Evolutionary conservation across 1,140 invertebrate species (phyloP).

Genomic region (Solenopsis invicta): DNA sequence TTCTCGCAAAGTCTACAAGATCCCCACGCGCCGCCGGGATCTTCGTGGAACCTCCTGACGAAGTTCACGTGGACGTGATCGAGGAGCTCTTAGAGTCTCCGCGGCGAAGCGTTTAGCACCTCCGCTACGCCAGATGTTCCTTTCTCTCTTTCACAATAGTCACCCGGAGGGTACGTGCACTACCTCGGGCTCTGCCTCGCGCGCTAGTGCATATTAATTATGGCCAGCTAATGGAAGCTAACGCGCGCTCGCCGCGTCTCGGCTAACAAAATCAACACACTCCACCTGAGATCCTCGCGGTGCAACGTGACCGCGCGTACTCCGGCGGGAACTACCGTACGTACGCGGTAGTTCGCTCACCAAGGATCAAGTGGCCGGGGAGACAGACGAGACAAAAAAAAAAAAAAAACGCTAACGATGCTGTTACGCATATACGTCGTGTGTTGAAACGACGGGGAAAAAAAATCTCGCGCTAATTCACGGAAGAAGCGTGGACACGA

Average conservation of each 20-base stretch:
- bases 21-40: slow-evolving; percentile 70
- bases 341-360: not conserved
- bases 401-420: not conserved
- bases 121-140: slow-evolving; percentile 77
- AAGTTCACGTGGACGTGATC: slow-evolving; percentile 75
- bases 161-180: slow-evolving; percentile 4
- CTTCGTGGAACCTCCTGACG: slow-evolving; percentile 70
- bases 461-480: not conserved
- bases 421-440: not conserved
- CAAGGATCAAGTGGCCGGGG: too few relatives aligned
- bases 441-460: not conserved
- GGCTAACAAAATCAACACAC: slow-evolving; percentile 30
- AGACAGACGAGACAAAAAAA: not conserved
- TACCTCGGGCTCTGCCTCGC: slow-evolving; percentile 49
- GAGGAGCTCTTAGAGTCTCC: slow-evolving; percentile 40
- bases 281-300: not conserved
- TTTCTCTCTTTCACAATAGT: slow-evolving; percentile 79
- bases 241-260: slow-evolving; percentile 22
- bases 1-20: slow-evolving; percentile 59
- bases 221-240: slow-evolving; percentile 45
- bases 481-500: not conserved
- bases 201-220: slow-evolving; percentile 65
- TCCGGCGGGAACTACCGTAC: not conserved
- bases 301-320: slow-evolving; percentile 3
- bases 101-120: slow-evolving; percentile 66